Evolutionary conservation across 2,113 vertebrate genomes (phyloP).

Genomic region (Mesoclemmys tuberculata): DNA sequence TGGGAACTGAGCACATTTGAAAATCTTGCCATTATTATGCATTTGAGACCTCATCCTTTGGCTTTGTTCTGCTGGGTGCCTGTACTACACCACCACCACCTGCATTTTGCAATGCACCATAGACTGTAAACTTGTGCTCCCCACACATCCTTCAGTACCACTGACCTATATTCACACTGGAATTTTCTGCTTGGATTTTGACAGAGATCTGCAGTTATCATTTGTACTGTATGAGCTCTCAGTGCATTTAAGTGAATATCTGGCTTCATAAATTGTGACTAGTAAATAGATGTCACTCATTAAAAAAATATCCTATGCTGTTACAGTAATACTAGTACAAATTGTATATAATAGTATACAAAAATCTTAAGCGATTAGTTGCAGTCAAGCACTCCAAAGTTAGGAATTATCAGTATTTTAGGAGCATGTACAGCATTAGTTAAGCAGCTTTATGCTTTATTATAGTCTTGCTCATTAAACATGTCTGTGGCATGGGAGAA

Average conservation of each 20-base stretch:
- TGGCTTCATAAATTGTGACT: background rate
- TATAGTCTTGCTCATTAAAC: background rate
- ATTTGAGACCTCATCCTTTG: background rate
- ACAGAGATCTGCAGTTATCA: background rate
- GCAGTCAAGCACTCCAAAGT: too few species aligned
- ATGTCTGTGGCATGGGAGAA: background rate
- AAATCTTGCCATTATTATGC: background rate
- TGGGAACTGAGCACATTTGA: background rate
- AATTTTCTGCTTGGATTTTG: background rate
- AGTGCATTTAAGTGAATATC: background rate
- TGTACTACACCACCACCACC: background rate
- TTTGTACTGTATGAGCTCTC: background rate
- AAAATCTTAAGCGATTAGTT: background rate
- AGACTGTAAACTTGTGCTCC: background rate
- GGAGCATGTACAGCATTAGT: background rate
- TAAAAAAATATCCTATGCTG: fast-evolving
- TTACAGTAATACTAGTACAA: background rate
- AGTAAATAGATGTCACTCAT: background rate
- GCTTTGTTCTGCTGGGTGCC: background rate
- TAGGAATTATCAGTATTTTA: background rate
- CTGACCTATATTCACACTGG: background rate
- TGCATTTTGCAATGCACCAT: background rate
- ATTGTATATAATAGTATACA: background rate
- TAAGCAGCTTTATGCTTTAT: background rate
- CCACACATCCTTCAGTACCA: background rate